Conservation (phyloP, 2,797 vertebrate genomes). For the Amniataba percoides region DNA sequence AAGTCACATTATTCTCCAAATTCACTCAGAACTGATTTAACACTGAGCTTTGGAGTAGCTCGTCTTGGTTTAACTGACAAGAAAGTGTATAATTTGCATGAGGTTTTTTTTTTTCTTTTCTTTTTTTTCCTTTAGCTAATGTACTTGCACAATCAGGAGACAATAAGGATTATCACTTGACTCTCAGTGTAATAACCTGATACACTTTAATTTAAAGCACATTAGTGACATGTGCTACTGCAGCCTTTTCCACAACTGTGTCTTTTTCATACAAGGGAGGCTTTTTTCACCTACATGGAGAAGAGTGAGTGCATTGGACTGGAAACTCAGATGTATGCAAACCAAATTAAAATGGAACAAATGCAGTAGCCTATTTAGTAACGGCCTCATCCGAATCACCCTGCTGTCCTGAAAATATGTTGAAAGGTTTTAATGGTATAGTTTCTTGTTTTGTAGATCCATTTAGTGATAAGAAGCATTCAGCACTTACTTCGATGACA, state of each 20-base stretch:
- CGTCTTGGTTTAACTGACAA: slow-evolving; percentile 20
- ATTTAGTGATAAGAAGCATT: neutral
- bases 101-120: neutral
- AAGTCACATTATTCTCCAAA: slow-evolving; percentile 29
- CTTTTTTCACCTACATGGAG: slow-evolving; percentile 6
- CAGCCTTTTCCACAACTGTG: neutral
- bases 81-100: slow-evolving; percentile 14
- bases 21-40: slow-evolving; percentile 19
- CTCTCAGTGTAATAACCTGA: slow-evolving; percentile 13
- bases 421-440: neutral
- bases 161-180: neutral
- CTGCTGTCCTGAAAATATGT: neutral
- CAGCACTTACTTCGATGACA: neutral
- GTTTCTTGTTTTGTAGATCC: neutral
- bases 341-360: slow-evolving; percentile 14
- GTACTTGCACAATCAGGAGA: neutral
- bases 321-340: neutral
- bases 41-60: slow-evolving; percentile 4
- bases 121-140: neutral
- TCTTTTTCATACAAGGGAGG: neutral
- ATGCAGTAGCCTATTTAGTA: neutral
- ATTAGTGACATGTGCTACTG: neutral
- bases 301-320: slow-evolving; percentile 11
- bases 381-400: slow-evolving; percentile 15
- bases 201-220: neutral